Evolutionary conservation across 2,113 vertebrate species (phyloP), one percentile per base, ranked within the genome.

Genomic region (Nannobrachium achirus): DNA sequence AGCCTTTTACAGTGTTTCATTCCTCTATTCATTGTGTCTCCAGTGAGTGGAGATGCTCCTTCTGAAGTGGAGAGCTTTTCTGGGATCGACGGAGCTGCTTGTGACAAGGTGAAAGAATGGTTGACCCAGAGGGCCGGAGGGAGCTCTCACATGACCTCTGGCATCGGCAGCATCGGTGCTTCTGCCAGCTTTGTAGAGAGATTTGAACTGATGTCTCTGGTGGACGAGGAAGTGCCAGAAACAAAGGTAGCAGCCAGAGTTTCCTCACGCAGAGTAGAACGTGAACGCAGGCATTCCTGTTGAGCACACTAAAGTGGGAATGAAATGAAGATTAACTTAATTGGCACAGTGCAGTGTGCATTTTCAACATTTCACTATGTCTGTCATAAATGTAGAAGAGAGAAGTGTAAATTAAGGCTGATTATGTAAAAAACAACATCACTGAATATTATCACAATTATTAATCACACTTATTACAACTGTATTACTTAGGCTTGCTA

Each of bases 21-120:
- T 20, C 25, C 20, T 13, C 10, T 25, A 55, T 20, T 5, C 6
- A 13, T 55, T 55, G 13, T n/a, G n/a, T n/a, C n/a, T 51, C 44
- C 56, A 76, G 68, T 76, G 62, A 57, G 51, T 3, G 33, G 46
- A 66, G 74, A 49, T 11, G 38, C 6, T 60, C 67, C 42, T 45
- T 71, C 67, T 48, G 62, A 66, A 3, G 51, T 42, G 50, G 56
- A 9, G 13, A 63, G 56, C 38, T 49, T 42, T 25, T 48, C 16
- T 15, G 48, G 42, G 13, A 38, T 1, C 11, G 19, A 45, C 8
- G 48, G 19, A 56, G 16, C n/a, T 13, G 16, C n/a, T 13, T n/a
- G 6, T 15, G 15, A 33, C n/a, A 56, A 13, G 16, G 68, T 71
- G 50, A 18, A 16, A 2, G 50, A 76, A 38, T 76, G 74, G 74